Base-by-base conservation (phyloP, 2,797 vertebrate genomes). In the Psittacula derbiana region DNA sequence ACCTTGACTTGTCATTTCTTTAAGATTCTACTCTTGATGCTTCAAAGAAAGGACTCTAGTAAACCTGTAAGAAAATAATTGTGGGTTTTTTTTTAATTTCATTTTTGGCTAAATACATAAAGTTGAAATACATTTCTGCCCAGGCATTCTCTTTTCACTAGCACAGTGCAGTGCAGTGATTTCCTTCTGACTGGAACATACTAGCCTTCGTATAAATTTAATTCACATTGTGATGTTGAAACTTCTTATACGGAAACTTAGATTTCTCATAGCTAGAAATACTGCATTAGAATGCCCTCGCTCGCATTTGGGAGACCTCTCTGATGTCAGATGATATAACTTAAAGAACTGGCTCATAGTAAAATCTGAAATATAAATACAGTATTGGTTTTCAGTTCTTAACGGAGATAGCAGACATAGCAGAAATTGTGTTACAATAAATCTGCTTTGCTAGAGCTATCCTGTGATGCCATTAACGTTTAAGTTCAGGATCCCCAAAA, bases 61-160 rank as follows among this genome's bases (percentile, higher is more conserved):
- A 93, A 89, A 93, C 58, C 71, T 69, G 19, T 83, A 72, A 61
- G 78, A 94, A 96, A 91, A 93, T 85, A 94, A 81, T 84, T 62
- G 40, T 36, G 8, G 30, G 2, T 2, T 46, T 43, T 21, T 11
- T 85, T 62, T 49, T 5, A 65, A 44, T 90, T 95, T 86, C 31
- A 38, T 60, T 90, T 90, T 71, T 14, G 6, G 31, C 58, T 87
- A 94, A 87, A 89, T 76, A 55, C 16, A 40, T 72, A 52, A 87
- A 82, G 47, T 23, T 92, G 67, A 95, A 60, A 85, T 69, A 36
- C 53, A 74, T 74, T 85, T 82, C 65, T 92, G 50, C 40, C 25
- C 18, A 46, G 40, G 65, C 15, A 11, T 78, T 85, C 28, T 31
- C 21, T 71, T 89, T 85, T 82, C 79, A 57, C 44, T 41, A n/a